Evolutionary conservation across 2,113 vertebrate species (phyloP).

Genomic region (Pampusana beccarii): DNA sequence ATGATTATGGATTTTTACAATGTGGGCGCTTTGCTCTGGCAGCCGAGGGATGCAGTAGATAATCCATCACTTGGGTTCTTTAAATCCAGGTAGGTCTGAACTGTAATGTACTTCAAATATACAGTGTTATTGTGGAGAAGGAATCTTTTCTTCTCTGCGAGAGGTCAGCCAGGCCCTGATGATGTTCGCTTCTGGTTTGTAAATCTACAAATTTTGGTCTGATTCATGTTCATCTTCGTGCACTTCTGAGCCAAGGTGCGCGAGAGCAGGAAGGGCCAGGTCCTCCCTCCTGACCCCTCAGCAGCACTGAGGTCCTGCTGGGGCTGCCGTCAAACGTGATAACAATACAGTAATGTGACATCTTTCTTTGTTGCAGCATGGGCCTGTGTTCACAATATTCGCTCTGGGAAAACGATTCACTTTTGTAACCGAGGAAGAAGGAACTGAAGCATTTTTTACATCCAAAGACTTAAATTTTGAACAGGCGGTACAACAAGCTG

Average conservation of each 20-base stretch:
- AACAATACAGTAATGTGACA: not conserved
- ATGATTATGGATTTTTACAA: not conserved
- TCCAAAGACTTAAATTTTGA: constrained; percentile 83
- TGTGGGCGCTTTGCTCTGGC: not conserved
- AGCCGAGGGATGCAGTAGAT: not conserved
- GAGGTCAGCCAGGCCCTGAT: not conserved
- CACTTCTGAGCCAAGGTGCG: not conserved
- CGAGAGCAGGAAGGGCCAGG: not conserved
- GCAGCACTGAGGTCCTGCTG: fast-evolving
- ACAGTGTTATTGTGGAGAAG: not conserved
- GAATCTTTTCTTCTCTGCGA: not conserved
- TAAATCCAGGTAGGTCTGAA: not conserved
- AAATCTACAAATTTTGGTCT: not conserved
- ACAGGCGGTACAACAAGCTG: constrained; percentile 78
- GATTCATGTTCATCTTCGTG: not conserved
- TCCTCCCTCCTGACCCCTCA: not conserved
- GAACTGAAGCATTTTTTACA: constrained; percentile 77
- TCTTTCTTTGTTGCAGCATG: constrained; percentile 73
- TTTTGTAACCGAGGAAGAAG: constrained; percentile 83
- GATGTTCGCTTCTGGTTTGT: not conserved
- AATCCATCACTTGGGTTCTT: not conserved
- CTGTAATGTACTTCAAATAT: not conserved
- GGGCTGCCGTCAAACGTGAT: not conserved
- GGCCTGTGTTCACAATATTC: constrained; percentile 82
- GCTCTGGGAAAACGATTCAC: constrained; percentile 81